Conservation (phyloP, 2,888 invertebrate genomes). For the Folsomia manolachei region DNA sequence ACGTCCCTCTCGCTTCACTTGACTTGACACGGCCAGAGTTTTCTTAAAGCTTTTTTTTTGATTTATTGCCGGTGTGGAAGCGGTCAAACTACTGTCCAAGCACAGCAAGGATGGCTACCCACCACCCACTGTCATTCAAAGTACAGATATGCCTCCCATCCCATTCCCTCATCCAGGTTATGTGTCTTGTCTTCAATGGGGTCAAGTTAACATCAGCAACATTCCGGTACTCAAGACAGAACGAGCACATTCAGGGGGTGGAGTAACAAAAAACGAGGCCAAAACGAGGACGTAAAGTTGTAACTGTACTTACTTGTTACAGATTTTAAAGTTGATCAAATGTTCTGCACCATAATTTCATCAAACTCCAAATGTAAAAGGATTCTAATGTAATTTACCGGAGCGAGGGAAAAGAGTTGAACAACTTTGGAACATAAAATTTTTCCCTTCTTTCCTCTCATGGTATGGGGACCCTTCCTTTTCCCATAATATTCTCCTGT, state of each 20-base stretch:
- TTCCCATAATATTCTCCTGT: no score
- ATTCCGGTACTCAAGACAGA: background rate
- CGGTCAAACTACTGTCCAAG: no score
- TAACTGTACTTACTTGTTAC: background rate
- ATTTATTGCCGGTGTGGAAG: background rate
- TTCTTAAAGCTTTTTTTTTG: background rate
- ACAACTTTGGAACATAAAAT: constrained; percentile 17
- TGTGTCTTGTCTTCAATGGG: background rate
- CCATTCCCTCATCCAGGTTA: no score
- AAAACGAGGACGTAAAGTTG: background rate
- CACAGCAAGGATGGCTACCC: no score
- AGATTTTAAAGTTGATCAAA: constrained; percentile 18
- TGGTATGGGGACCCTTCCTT: no score
- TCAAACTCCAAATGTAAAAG: constrained; percentile 22
- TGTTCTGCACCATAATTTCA: constrained; percentile 13
- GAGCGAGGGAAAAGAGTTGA: constrained; percentile 14
- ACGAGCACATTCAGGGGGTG: background rate
- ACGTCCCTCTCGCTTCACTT: background rate
- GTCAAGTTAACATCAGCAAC: background rate
- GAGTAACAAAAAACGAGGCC: background rate
- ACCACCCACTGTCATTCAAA: no score
- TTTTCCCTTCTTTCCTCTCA: background rate
- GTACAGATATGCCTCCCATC: no score
- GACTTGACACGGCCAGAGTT: background rate
- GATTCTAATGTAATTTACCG: constrained; percentile 22